Conservation (phyloP, 2,888 invertebrate genomes). For the Gnatocerus cornutus region DNA sequence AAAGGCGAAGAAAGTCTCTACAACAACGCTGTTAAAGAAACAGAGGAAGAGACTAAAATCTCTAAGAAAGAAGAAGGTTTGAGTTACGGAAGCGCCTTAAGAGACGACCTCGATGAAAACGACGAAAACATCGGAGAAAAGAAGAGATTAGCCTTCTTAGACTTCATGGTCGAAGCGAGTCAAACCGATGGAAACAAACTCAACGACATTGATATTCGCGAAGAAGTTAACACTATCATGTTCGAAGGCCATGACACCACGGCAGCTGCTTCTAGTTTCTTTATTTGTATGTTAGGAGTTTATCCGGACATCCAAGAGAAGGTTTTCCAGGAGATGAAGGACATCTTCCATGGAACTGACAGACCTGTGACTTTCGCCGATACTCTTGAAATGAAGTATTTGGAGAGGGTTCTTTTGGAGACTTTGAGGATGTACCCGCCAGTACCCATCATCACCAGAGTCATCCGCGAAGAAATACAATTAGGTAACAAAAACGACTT, state of each 20-base stretch:
- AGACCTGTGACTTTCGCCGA: conserved; percentile 84
- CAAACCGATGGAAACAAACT: conserved; percentile 78
- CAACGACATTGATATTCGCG: conserved; percentile 86
- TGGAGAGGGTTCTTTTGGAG: conserved; percentile 86
- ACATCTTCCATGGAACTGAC: conserved; percentile 85
- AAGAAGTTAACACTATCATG: conserved; percentile 92
- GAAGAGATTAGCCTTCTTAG: conserved; percentile 89
- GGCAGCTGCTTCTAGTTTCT: conserved; percentile 90
- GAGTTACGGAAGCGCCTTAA: conserved; percentile 71
- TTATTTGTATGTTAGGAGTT: conserved; percentile 86
- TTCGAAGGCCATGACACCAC: conserved; percentile 92
- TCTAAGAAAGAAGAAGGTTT: conserved; percentile 72
- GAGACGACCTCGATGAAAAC: conserved; percentile 77
- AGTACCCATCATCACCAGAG: conserved; percentile 84
- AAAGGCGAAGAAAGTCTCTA: conserved; percentile 55
- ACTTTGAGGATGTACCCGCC: conserved; percentile 86
- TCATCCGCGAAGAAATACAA: conserved; percentile 80
- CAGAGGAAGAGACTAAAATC: conserved; percentile 59
- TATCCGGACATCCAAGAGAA: conserved; percentile 86
- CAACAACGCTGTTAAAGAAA: conserved; percentile 66
- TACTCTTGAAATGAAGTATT: conserved; percentile 86
- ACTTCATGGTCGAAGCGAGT: conserved; percentile 89
- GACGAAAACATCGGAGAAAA: conserved; percentile 86
- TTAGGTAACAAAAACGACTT: conserved; percentile 68
- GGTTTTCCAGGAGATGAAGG: conserved; percentile 82